phyloP scores from a whole-genome alignment of 2,888 invertebrate genomes.

The Linyphia triangularis region DNA sequence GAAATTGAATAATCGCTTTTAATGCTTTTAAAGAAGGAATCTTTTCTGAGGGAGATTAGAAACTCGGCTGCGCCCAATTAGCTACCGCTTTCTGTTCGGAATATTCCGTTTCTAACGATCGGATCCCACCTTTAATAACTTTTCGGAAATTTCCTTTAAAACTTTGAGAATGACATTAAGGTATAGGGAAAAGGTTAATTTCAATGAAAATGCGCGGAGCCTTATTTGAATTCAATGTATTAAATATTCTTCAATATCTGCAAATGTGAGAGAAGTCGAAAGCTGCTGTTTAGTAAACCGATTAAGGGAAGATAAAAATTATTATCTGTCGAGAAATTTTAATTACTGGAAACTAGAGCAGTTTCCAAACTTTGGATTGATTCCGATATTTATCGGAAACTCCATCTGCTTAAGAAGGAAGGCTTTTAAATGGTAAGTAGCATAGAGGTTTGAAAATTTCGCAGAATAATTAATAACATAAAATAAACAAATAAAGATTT shows the following conservation, averaged over 20 bases:
- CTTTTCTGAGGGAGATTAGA: constrained; percentile 35
- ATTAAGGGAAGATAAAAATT: not conserved
- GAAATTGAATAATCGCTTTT: constrained; percentile 55
- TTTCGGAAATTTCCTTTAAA: constrained; percentile 30
- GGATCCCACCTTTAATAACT: constrained; percentile 45
- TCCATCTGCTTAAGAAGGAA: no score
- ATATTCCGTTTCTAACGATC: constrained; percentile 10
- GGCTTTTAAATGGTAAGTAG: no score
- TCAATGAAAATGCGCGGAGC: constrained; percentile 45
- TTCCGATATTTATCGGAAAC: no score
- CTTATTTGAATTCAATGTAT: not conserved
- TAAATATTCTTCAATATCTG: constrained; percentile 11
- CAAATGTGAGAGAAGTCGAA: not conserved
- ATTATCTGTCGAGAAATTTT: no score
- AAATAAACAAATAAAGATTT: no score
- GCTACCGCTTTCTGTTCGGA: constrained; percentile 12
- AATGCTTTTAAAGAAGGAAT: constrained; percentile 42
- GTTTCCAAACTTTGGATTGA: no score
- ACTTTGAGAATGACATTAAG: not conserved
- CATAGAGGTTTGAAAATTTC: no score
- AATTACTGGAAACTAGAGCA: no score
- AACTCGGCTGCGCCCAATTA: constrained; percentile 39
- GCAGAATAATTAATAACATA: no score
- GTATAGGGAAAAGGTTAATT: constrained; percentile 43
- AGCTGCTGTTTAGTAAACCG: not conserved